phyloP scores from a whole-genome alignment of 64 coral and sea anemone genomes.

The Trachythela sp. region DNA sequence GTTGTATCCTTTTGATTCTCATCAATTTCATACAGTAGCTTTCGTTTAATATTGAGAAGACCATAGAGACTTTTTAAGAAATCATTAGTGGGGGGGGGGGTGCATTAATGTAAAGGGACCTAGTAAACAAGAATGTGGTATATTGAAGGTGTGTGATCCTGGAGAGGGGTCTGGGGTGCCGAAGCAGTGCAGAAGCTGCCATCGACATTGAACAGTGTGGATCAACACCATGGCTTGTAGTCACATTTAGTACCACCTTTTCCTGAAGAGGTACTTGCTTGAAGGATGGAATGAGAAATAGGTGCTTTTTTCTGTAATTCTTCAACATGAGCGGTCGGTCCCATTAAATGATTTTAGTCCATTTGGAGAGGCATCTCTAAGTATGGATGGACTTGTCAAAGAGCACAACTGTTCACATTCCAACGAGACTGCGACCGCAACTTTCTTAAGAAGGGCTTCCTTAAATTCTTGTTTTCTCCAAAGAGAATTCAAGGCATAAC shows the following conservation, averaged over 20 bases:
- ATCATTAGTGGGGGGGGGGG: too few species aligned
- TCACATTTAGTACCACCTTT: background rate
- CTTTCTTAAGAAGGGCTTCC: background rate
- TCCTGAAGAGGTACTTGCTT: background rate
- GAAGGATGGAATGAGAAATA: background rate
- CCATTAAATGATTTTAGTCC: background rate
- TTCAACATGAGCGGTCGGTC: background rate
- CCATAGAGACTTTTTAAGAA: too few species aligned
- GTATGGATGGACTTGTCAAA: background rate
- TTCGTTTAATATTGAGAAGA: too few species aligned
- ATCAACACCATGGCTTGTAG: background rate
- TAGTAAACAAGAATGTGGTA: too few species aligned
- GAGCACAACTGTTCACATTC: constrained; percentile 5
- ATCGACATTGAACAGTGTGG: background rate
- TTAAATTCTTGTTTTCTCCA: background rate
- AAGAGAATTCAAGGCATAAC: background rate
- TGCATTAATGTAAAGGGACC: too few species aligned
- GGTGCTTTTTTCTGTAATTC: background rate
- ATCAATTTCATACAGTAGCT: too few species aligned
- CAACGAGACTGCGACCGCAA: background rate
- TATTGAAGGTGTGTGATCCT: too few species aligned
- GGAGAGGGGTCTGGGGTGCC: too few species aligned
- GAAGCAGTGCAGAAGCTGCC: constrained; percentile 43
- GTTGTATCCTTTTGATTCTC: too few species aligned
- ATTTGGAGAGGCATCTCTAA: background rate